Percentiles rank a stretch among this genome's conserved stretches.
Conservation (phyloP, 2,113 vertebrate genomes). For the Cebidichthys violaceus region DNA sequence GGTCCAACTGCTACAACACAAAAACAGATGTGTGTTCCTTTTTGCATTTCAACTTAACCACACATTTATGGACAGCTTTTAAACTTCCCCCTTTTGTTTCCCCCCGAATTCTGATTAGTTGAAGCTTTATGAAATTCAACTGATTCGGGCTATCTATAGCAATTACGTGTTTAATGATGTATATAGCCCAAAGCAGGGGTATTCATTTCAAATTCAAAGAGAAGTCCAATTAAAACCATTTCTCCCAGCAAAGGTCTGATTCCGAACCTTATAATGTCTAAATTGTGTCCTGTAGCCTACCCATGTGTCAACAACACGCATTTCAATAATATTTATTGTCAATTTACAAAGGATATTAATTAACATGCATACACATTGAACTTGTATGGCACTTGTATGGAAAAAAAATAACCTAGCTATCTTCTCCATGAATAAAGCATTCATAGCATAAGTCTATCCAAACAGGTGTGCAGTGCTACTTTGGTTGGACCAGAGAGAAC, state of each 20-base stretch:
- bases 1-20: constrained; percentile 6
- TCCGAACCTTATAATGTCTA: neutral
- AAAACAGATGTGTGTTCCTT: neutral
- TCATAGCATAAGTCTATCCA: neutral
- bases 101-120: constrained; percentile 29
- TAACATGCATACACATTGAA: neutral
- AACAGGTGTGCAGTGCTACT: no score
- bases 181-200: neutral
- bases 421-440: neutral
- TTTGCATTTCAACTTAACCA: neutral
- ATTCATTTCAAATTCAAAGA: neutral
- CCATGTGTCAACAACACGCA: no score
- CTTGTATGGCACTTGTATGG: neutral
- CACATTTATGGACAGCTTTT: neutral
- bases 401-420: neutral
- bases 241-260: no score
- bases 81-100: neutral
- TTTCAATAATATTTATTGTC: neutral
- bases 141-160: neutral
- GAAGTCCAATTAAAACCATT: neutral
- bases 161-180: constrained; percentile 22
- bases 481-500: neutral
- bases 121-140: neutral
- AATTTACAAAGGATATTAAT: neutral
- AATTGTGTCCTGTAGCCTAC: neutral